Percentiles rank a stretch among this genome's conserved stretches.
These are phyloP conservation scores for Atherinosoma microstoma DNA, from an alignment of 2,797 vertebrate species.

Conservation along the genomic window DNA sequence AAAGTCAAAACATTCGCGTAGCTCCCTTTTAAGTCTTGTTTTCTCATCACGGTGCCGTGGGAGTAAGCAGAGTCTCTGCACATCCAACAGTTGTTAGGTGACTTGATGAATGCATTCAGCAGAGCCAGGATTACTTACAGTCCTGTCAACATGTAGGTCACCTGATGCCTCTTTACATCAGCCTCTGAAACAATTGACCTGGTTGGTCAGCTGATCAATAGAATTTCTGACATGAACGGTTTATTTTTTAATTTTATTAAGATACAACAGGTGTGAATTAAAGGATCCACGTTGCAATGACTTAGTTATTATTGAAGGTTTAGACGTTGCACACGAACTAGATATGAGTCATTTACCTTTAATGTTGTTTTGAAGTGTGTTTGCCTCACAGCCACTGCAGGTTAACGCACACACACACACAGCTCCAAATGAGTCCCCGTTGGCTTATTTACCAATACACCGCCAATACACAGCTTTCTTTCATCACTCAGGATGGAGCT, in stretches of 20 bases:
- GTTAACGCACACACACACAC: not conserved
- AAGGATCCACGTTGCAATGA: not conserved
- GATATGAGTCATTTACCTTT: not conserved
- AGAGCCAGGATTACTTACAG: constrained; percentile 7
- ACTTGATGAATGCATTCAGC: constrained; percentile 12
- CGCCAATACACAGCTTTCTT: constrained; percentile 49
- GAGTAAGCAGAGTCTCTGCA: constrained; percentile 17
- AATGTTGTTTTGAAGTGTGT: constrained; percentile 19
- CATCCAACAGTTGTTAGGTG: constrained; percentile 17
- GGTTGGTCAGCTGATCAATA: not conserved
- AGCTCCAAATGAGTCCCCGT: constrained; percentile 50
- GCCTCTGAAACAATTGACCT: not conserved
- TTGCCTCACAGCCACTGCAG: not conserved
- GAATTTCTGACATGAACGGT: not conserved
- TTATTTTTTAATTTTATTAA: not conserved
- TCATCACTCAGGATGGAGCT: constrained; percentile 44
- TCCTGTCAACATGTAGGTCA: not conserved
- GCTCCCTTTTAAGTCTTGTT: not conserved
- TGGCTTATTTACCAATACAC: constrained; percentile 53
- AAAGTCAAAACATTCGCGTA: not conserved
- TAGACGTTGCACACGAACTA: not conserved
- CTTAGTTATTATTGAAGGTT: not conserved
- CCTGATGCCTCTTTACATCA: constrained; percentile 3
- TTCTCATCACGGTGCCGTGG: not conserved
- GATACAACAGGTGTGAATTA: not conserved